Base-by-base conservation (phyloP, 2,797 vertebrate species). In the Cheirogaleus major region DNA sequence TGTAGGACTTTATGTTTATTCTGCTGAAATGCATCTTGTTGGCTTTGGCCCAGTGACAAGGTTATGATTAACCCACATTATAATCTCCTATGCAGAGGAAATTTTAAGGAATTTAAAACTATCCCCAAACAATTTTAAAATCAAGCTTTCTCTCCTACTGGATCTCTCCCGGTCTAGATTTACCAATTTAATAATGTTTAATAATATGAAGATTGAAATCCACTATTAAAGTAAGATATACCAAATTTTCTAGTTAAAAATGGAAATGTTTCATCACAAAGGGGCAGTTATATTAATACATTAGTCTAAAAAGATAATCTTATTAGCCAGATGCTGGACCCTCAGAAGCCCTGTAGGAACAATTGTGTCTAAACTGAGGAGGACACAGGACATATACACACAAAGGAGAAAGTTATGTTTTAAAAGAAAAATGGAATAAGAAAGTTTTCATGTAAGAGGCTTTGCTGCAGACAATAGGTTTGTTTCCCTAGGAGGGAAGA, bases 181-280 rank as follows among this genome's bases (percentile, higher is more conserved):
- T 84, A 15, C 4, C 45, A 67, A 52, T 65, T 95, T 90, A 90
- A 69, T 79, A 89, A 73, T 41, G 23, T 57, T 91, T 81, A 72
- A 91, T 50, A 72, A 94, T 67, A 65, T 89, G 78, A 86, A 73
- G 41, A 65, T 57, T 73, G 87, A 88, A 48, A 84, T 59, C 50
- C 59, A 75, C 27, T 45, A 52, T 79, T 84, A 59, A 89, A 10
- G 41, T 87, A 93, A 78, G 30, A 67, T 72, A 78, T 13, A 2
- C 23, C 82, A 10, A 89, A 85, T 76, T 82, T 82, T 57, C 18
- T 69, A 32, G 35, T 93, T 87, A 67, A 86, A 91, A 61, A 59
- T 81, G 12, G 11, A 84, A 92, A 63, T 87, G 72, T 67, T 92
- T 18, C 5, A 80, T 79, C 55, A 84, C 23, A 84, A 63, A 87